phyloP scores from a whole-genome alignment of 2,888 invertebrate genomes.

The Catocala sponsa region DNA sequence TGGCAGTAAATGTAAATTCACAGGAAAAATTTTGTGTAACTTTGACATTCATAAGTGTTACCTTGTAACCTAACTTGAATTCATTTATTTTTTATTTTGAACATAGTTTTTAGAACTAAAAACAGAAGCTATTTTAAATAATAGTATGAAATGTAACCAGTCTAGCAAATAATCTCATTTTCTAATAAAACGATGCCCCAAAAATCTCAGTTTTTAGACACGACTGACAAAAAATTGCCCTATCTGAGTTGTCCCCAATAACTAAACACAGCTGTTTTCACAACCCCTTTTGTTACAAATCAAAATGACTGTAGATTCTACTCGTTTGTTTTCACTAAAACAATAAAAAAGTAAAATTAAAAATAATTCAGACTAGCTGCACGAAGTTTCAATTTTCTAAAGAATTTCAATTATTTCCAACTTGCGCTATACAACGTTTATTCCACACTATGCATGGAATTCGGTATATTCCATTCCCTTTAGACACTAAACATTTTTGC shows the following conservation, averaged over 20 bases:
- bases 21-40: no score
- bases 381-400: slow-evolving; percentile 1
- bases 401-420: slow-evolving; percentile 11
- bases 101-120: no score
- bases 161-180: not conserved
- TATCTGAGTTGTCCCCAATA: slow-evolving; percentile 1
- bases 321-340: slow-evolving; percentile 1
- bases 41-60: no score
- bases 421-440: not conserved
- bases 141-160: no score
- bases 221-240: not conserved
- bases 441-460: not conserved
- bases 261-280: slow-evolving; percentile 1
- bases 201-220: not conserved
- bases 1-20: no score
- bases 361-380: not conserved
- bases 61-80: no score
- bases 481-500: not conserved
- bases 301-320: not conserved
- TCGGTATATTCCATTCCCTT: not conserved
- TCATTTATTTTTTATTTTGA: no score
- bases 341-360: not conserved
- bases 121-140: no score
- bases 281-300: not conserved
- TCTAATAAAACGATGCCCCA: not conserved